These are phyloP conservation scores for Microchirus variegatus DNA, from an alignment of 2,797 vertebrate genomes.

Conservation along the genomic window DNA sequence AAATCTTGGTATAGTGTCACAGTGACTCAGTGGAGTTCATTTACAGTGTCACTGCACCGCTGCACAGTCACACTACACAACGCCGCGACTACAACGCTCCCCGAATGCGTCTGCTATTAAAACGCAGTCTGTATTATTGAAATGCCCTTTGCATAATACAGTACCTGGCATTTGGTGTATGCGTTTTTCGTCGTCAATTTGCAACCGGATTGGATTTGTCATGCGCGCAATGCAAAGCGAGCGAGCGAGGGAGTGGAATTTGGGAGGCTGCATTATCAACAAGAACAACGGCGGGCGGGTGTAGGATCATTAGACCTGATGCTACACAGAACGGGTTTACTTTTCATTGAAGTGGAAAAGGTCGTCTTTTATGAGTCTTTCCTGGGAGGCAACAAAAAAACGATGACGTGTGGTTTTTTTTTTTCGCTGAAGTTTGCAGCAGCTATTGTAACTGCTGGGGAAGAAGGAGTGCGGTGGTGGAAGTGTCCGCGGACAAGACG, in stretches of 20 bases:
- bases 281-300: conserved; percentile 43
- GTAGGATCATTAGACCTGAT: conserved; percentile 60
- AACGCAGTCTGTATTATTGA: conserved; percentile 50
- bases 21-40: conserved; percentile 45
- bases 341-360: conserved; percentile 70
- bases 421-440: conserved; percentile 44
- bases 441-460: conserved; percentile 28
- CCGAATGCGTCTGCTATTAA: conserved; percentile 49
- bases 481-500: conserved; percentile 26
- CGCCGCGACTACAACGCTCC: conserved; percentile 21
- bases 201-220: conserved; percentile 41
- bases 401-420: conserved; percentile 47
- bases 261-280: conserved; percentile 53
- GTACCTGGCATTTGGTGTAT: conserved; percentile 50
- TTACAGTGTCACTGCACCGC: conserved; percentile 37
- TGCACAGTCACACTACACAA: conserved; percentile 31
- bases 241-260: conserved; percentile 12
- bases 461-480: conserved; percentile 10
- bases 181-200: conserved; percentile 46
- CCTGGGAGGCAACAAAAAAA: conserved; percentile 54
- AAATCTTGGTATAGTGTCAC: conserved; percentile 29
- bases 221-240: conserved; percentile 15
- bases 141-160: conserved; percentile 52
- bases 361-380: conserved; percentile 67
- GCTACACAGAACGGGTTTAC: conserved; percentile 48